Evolutionary conservation across 2,888 invertebrate genomes (phyloP), one percentile per base, ranked within the genome.

Genomic region (Bugulina stolonifera): DNA sequence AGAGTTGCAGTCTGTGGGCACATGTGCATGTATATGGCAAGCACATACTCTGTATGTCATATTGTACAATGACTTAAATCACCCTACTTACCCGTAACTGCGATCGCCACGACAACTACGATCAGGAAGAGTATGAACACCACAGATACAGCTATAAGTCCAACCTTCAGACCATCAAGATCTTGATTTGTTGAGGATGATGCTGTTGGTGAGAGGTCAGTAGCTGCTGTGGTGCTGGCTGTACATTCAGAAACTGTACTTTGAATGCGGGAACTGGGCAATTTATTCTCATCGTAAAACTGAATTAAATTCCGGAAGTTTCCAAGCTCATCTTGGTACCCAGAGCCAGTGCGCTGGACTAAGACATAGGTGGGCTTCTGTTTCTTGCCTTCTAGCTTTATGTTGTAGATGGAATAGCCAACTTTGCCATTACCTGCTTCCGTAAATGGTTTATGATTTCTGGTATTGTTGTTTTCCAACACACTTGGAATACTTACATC

Each of bases 331-430:
- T 43, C 43, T 10, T 43, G 5, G 5, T 10, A 5, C 5, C 43
- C 18, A 5, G 43, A 43, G 43, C 43, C 43, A 10, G 43, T 43
- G 10, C 43, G 43, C 18, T 43, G 43, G 18, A 43, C 43, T 18
- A 43, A 43, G 43, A 43, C 43, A 43, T 43, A 43, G 5, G 43
- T 43, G 18, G 43, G 43, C 18, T 10, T 43, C 18, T 43, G 5
- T 5, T 43, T 43, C 10, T 43, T 43, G 10, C 43, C 43, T 43
- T 43, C 43, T 18, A 43, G 18, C 18, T 64, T 34, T 10, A 64
- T 64, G 32, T 64, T 64, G 32, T 64, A 32, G 32, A 64, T 64
- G 32, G 64, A 25, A 27, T 64, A 64, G 29, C 64, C 64, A 14
- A 64, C 64, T 32, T 32, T 64, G 18, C 64, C 64, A 34, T 64